A percentile compares a stretch with the other conserved stretches of the same genome.
These are phyloP conservation scores for Mesoclemmys tuberculata DNA, from an alignment of 2,113 vertebrate genomes.

Conservation along the genomic window DNA sequence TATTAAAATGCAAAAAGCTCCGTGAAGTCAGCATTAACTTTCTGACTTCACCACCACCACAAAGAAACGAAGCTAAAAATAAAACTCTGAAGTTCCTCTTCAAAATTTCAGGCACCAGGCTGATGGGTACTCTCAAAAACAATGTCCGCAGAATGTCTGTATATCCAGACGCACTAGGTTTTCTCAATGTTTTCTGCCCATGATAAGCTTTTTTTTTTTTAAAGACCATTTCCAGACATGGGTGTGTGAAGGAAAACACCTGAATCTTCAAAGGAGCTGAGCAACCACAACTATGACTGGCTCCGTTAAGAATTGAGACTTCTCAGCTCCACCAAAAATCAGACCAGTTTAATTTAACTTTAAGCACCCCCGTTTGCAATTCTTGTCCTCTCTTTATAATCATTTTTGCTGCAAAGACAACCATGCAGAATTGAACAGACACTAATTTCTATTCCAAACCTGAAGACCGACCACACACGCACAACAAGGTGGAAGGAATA, in stretches of 20 bases:
- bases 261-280: not conserved
- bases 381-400: not conserved
- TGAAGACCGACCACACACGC: not conserved
- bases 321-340: not conserved
- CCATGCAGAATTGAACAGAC: not conserved
- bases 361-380: not conserved
- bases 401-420: not conserved
- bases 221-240: constrained; percentile 11
- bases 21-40: not conserved
- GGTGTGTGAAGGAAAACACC: constrained; percentile 10
- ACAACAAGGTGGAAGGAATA: not conserved
- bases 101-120: not conserved
- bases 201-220: constrained; percentile 45
- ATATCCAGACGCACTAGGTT: constrained; percentile 12
- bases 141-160: not conserved
- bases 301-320: not conserved
- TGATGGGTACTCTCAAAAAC: not conserved
- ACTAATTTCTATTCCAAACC: not conserved
- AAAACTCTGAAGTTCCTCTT: not conserved
- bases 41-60: not conserved
- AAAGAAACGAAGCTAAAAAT: not conserved
- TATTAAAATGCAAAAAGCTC: constrained; percentile 45
- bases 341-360: not conserved
- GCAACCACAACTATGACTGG: not conserved
- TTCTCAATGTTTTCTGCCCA: constrained; percentile 32